Evolutionary conservation across 1,140 invertebrate genomes (phyloP), one percentile per base, ranked within the genome.

Genomic region (Caerostris darwini): DNA sequence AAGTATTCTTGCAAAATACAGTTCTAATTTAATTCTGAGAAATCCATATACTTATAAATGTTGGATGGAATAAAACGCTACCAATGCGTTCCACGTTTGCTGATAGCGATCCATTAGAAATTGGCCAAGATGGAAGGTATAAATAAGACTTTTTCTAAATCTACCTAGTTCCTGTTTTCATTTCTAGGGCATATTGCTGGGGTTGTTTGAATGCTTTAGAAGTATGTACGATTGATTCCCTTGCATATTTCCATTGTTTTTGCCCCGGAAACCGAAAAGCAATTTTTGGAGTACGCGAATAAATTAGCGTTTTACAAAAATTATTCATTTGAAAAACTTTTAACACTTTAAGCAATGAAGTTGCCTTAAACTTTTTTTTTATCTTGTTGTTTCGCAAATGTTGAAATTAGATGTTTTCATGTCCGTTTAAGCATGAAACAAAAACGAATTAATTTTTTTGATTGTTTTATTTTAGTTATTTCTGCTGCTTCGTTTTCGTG

Each of bases 281-380:
- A 10, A 77, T 50, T 53, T 50, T 77, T 4, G 34, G 10, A 77
- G 12, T 12, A 50, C 71, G 8, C 53, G 71, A 50, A 53, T 77
- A 77, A 77, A 77, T 77, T 50, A 50, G 34, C 14, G 7, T 12
- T 53, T 77, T 50, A 77, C 71, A 77, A 77, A 77, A 77, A 77
- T 77, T 77, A 77, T 50, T 77, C 71, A 53, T 50, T 77, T 77
- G 71, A 77, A 77, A 77, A 77, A 77, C 71, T 50, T 34, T 34
- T 4, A 53, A 17, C 3, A 34, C 8, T 8, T 77, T 77, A 53
- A 5, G 8, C 10, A 50, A 53, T 53, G 10, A 50, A 10, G 0
- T 34, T 34, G 19, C 12, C 34, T 34, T 34, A 34, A 34, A 34
- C 34, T 1, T 34, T 34, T 77, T 77, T 77, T 77, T 77, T 14